Percentiles rank a stretch among this genome's conserved stretches.
phyloP scores from a whole-genome alignment of 2,797 vertebrate species.

The Melanotaenia maccullochi region DNA sequence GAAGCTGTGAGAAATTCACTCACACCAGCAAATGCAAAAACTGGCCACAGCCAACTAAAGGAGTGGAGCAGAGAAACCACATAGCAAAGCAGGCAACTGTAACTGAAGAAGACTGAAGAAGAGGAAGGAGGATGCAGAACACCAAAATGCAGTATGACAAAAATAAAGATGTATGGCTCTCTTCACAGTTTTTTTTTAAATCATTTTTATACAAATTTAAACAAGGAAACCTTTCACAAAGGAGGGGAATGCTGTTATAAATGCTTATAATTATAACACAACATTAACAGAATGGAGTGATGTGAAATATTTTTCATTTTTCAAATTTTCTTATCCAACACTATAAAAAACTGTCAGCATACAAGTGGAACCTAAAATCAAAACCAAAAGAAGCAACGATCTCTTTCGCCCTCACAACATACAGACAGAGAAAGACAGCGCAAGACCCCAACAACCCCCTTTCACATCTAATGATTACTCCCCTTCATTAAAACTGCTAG shows the following conservation, averaged over 20 bases:
- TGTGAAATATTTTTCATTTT: slow-evolving; percentile 11
- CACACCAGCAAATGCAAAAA: slow-evolving; percentile 76
- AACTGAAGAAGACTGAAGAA: slow-evolving; percentile 42
- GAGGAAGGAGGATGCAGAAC: slow-evolving; percentile 52
- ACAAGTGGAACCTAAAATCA: slow-evolving; percentile 13
- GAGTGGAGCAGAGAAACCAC: slow-evolving; percentile 62
- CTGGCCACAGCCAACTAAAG: slow-evolving; percentile 78
- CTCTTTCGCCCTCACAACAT: slow-evolving; percentile 35
- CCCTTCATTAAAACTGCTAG: slow-evolving; percentile 82
- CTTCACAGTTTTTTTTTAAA: slow-evolving; percentile 18
- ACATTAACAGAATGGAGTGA: slow-evolving; percentile 1
- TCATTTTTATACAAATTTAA: slow-evolving; percentile 33
- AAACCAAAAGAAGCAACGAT: slow-evolving; percentile 38
- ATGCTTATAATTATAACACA: slow-evolving; percentile 36
- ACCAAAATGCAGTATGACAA: slow-evolving; percentile 34
- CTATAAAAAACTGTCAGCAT: not conserved
- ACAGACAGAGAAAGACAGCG: slow-evolving; percentile 57
- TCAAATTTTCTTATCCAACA: not conserved
- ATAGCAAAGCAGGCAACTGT: slow-evolving; percentile 52
- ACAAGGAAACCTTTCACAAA: slow-evolving; percentile 27
- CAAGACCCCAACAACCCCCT: slow-evolving; percentile 71
- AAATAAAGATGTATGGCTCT: slow-evolving; percentile 58
- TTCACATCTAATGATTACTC: slow-evolving; percentile 75
- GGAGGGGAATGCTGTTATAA: slow-evolving; percentile 33
- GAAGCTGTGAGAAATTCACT: slow-evolving; percentile 82